Evolutionary conservation across 1,140 invertebrate genomes (phyloP), one percentile per base, ranked within the genome.

Genomic region (Aphelinus certus): DNA sequence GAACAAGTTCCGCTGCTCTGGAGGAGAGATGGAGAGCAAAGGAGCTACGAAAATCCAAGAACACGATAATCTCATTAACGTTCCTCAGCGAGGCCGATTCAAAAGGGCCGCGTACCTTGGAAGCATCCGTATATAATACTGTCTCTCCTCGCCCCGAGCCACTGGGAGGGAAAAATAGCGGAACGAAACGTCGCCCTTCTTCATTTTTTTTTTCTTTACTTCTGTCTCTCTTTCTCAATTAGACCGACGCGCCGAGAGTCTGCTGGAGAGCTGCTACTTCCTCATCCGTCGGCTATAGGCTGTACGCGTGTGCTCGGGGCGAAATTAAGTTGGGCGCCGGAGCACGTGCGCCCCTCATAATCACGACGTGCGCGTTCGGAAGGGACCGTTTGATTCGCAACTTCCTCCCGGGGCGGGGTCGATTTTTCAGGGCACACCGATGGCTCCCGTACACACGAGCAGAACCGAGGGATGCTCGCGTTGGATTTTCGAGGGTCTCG

Each of bases 381-480:
- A 78, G 79, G 77, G 77, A 76, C 61, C 75, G 78, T 79, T 78
- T 80, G 75, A 78, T 78, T 79, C 77, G 67, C 26, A 26, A 26
- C 26, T 26, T 26, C 26, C 26, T 26, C 26, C 26, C 26, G 26
- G 26, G 26, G 26, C 26, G 26, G 26, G 26, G 26, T 26, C 26
- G 26, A 26, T 26, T 26, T 26, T 26, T 26, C 26, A 26, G 26
- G 26, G 26, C 26, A 0, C 26, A 26, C 26, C 26, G 26, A 26
- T 26, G 26, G 26, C 26, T 26, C 26, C 26, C 26, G 26, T 26
- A 26, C 26, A 26, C 42, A 51, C 65, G 73, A 51, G 61, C 76
- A 66, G 72, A 72, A 76, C 73, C 47, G 58, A 63, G 63, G 66
- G 70, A 3, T 62, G 72, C 65, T 51, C 61, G 65, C 69, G 66